Evolutionary conservation across 2,888 invertebrate genomes (phyloP).

Genomic region (Minunthozetes semirufus): DNA sequence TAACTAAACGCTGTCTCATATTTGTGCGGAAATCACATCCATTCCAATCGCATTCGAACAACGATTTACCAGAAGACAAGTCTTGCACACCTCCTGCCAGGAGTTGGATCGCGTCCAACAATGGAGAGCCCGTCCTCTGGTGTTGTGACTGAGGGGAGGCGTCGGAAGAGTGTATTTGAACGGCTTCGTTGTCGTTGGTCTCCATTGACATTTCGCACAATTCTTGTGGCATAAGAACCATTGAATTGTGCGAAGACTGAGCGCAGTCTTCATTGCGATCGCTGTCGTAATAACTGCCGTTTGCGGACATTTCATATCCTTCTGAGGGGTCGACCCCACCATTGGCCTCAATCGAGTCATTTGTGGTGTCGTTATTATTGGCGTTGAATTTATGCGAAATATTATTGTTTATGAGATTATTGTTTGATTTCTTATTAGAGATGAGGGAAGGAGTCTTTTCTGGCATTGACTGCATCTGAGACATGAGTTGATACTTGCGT

Average conservation of each 20-base stretch:
- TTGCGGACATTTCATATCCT: neutral
- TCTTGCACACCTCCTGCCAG: neutral
- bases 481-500: constrained; percentile 30
- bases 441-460: too few relatives aligned
- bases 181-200: constrained; percentile 24
- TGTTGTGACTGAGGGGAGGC: neutral
- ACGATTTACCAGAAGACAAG: constrained; percentile 22
- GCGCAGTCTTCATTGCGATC: neutral
- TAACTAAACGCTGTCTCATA: constrained; percentile 33
- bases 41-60: constrained; percentile 31
- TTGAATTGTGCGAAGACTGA: constrained; percentile 7
- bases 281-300: constrained; percentile 9
- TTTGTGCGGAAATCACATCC: constrained; percentile 32
- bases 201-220: constrained; percentile 36
- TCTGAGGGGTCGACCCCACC: neutral
- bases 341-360: neutral
- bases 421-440: neutral
- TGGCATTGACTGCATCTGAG: constrained; percentile 4
- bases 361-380: constrained; percentile 2
- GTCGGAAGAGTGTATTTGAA: neutral
- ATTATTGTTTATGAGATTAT: neutral
- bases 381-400: neutral
- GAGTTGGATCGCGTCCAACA: neutral
- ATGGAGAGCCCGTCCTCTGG: neutral
- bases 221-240: constrained; percentile 31